phyloP scores from a whole-genome alignment of 2,797 vertebrate species.

The Glossophaga mutica region DNA sequence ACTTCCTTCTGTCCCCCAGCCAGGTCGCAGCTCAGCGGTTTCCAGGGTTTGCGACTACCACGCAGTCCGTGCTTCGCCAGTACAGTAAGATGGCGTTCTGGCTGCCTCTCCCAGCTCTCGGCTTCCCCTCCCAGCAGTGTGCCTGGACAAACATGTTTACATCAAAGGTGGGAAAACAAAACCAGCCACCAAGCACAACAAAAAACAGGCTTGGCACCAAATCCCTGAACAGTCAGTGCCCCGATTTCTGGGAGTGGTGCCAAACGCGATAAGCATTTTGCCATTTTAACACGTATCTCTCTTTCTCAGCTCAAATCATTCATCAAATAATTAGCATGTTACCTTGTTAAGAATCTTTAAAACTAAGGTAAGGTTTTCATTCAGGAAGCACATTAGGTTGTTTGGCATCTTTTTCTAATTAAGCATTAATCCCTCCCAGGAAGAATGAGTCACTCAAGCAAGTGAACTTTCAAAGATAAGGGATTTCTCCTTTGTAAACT shows the following conservation, averaged over 20 bases:
- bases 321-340: constrained; percentile 78
- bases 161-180: constrained; percentile 75
- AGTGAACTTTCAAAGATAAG: constrained; percentile 74
- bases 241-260: constrained; percentile 80
- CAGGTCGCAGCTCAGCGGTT: constrained; percentile 74
- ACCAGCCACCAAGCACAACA: constrained; percentile 49
- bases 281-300: constrained; percentile 78
- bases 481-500: constrained; percentile 73
- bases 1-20: constrained; percentile 74
- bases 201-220: constrained; percentile 78
- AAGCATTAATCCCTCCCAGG: constrained; percentile 73
- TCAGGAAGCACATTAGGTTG: constrained; percentile 63
- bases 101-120: background rate
- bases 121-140: background rate
- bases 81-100: background rate
- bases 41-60: constrained; percentile 61
- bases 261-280: constrained; percentile 72
- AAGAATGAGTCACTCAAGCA: constrained; percentile 71
- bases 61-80: constrained; percentile 63
- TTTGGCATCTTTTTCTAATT: constrained; percentile 77
- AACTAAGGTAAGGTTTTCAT: constrained; percentile 70
- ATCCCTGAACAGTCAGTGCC: constrained; percentile 56
- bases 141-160: constrained; percentile 76
- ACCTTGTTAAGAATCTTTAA: constrained; percentile 75
- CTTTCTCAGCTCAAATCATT: constrained; percentile 67